phyloP scores from a whole-genome alignment of 2,888 invertebrate genomes.

The Shargacucullia verbasci region DNA sequence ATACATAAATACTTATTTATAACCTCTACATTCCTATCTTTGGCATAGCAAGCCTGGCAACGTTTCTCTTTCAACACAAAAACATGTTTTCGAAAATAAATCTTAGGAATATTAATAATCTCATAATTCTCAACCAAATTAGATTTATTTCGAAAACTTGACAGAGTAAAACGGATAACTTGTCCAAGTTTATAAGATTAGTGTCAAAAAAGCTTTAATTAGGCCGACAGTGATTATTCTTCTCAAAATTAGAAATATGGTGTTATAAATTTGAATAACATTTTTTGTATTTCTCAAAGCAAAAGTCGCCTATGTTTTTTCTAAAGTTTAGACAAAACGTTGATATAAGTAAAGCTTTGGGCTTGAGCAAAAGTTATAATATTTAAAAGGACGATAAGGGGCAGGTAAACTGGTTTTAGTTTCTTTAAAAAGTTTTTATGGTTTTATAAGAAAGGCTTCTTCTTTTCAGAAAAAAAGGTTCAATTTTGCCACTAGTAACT shows the following conservation, averaged over 20 bases:
- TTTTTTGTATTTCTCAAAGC: slow-evolving; percentile 3
- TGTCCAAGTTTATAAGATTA: slow-evolving; percentile 40
- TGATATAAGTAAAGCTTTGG: background rate
- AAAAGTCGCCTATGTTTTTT: too few species aligned
- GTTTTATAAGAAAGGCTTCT: too few species aligned
- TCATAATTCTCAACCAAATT: slow-evolving; percentile 6
- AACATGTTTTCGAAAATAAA: slow-evolving; percentile 2
- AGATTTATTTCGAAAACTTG: slow-evolving; percentile 35
- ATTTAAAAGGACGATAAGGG: too few species aligned
- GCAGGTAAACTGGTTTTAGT: too few species aligned
- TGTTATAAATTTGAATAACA: slow-evolving; percentile 1
- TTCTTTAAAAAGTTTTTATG: too few species aligned
- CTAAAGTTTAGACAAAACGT: background rate
- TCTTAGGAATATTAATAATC: slow-evolving; percentile 1
- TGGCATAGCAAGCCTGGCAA: background rate
- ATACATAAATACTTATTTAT: too few species aligned
- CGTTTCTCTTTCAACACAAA: background rate
- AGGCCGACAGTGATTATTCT: slow-evolving; percentile 34
- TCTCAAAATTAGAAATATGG: slow-evolving; percentile 16
- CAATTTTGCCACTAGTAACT: too few species aligned
- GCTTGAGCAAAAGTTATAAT: too few species aligned
- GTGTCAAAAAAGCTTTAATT: slow-evolving; percentile 48
- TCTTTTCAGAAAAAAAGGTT: too few species aligned
- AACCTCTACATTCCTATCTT: background rate
- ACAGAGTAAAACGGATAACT: slow-evolving; percentile 31